Evolutionary conservation across 2,113 vertebrate genomes (phyloP), one percentile per base, ranked within the genome.

Genomic region (Gambusia affinis): DNA sequence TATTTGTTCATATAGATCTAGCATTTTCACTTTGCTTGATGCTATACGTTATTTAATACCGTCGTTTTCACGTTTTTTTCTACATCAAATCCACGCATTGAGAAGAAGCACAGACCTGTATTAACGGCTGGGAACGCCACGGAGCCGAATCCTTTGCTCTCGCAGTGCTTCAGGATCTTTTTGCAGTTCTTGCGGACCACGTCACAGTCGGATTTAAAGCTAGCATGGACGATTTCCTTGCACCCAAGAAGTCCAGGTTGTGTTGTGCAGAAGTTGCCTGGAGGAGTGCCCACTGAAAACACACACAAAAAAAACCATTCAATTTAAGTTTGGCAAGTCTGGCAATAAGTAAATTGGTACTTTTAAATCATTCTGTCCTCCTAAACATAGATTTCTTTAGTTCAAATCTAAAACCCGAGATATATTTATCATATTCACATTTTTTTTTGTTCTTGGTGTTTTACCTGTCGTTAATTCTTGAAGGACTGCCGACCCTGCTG

Each of bases 111-210:
- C 89, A 29, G n/a, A 93, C 92, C 91, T 0, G 92, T 91, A 28
- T 87, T 86, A 64, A 93, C 67, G 19, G 91, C 92, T 70, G 92
- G 92, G 67, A 93, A 92, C 51, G 88, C 75, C 7, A 70, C 87
- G 0, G 92, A 91, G 12, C 11, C 2, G 30, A 71, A 88, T 51
- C 83, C 75, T 75, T 85, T 90, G 27, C 22, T 78, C 60, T 93
- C 86, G 79, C 91, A 93, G 22, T 57, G 70, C 74, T 78, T 69
- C 79, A 93, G 64, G 14, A 93, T 87, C 2, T 80, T 86, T 44
- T 70, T 82, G 69, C 83, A 90, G 2, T 64, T 79, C 63, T 88
- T 89, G 47, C 42, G 61, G 28, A 91, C 78, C 3, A 28, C 12
- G 3, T 85, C 31, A 27, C 70, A 1, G 2, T 88, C 71, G 0